Conservation (phyloP, 2,797 vertebrate genomes). For the Pogonophryne albipinna region DNA sequence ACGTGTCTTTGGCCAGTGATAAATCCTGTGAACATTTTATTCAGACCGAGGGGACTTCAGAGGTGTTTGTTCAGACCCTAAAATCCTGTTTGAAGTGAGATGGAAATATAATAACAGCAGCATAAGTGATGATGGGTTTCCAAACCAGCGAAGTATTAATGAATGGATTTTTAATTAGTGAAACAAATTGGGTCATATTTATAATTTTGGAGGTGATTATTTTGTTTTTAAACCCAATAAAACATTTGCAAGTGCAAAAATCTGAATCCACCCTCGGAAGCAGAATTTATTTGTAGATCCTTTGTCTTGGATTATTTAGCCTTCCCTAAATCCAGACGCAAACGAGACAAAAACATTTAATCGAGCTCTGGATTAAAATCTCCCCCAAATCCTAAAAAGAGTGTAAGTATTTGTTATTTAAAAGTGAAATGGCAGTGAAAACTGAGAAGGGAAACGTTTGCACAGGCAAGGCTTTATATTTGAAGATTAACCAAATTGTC, state of each 20-base stretch:
- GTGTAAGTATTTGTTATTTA: neutral
- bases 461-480: constrained; percentile 45
- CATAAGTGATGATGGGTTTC: too few species aligned
- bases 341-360: constrained; percentile 23
- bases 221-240: neutral
- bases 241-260: constrained; percentile 2
- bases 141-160: too few species aligned
- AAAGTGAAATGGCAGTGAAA: constrained; percentile 46
- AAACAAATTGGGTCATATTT: too few species aligned
- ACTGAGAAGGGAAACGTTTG: constrained; percentile 49
- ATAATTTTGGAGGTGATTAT: too few species aligned
- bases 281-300: constrained; percentile 21
- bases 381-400: constrained; percentile 6
- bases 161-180: too few species aligned
- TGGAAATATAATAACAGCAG: constrained; percentile 10
- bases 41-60: constrained; percentile 23
- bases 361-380: constrained; percentile 3
- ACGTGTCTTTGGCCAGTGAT: constrained; percentile 29
- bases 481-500: constrained; percentile 63
- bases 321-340: constrained; percentile 35
- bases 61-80: constrained; percentile 22
- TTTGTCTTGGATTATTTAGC: constrained; percentile 42
- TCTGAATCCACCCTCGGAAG: constrained; percentile 25
- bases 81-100: constrained; percentile 14
- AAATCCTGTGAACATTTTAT: constrained; percentile 18